Percentiles rank a stretch among this genome's conserved stretches.
These are phyloP conservation scores for Umimayanthus chanpuru DNA, from an alignment of 92 coral and sea anemone species.

Conservation along the genomic window DNA sequence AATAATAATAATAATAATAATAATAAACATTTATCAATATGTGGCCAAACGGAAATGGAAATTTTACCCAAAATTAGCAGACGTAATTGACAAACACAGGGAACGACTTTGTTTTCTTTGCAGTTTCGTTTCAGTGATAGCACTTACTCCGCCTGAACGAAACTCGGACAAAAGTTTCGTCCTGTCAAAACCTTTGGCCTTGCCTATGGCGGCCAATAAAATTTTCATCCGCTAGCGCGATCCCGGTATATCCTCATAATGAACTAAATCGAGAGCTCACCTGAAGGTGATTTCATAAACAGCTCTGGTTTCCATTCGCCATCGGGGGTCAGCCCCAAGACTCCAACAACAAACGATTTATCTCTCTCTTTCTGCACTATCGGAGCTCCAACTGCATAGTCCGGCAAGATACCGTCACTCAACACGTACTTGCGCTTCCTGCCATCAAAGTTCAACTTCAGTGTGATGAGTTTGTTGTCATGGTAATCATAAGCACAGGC, in stretches of 20 bases:
- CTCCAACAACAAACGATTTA: background rate
- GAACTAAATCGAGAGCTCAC: background rate
- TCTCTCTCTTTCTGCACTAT: background rate
- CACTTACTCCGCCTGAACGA: too few species aligned
- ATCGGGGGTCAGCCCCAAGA: background rate
- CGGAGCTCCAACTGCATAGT: background rate
- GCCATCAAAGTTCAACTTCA: background rate
- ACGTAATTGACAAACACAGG: too few species aligned
- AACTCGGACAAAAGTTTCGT: too few species aligned
- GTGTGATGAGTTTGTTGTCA: background rate
- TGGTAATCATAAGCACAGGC: background rate
- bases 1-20: too few species aligned
- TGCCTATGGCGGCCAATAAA: background rate
- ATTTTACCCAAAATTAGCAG: too few species aligned
- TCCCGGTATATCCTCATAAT: background rate
- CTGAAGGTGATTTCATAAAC: conserved; percentile 1
- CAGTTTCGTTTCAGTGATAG: too few species aligned
- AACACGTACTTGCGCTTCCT: background rate
- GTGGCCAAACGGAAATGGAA: too few species aligned
- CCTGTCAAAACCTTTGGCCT: background rate
- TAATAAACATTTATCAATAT: too few species aligned
- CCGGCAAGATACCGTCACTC: background rate
- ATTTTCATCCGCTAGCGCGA: background rate
- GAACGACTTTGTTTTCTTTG: too few species aligned
- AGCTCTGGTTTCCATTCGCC: conserved; percentile 5